Evolutionary conservation across 2,797 vertebrate species (phyloP).

Genomic region (Mormyrops attenuatus): DNA sequence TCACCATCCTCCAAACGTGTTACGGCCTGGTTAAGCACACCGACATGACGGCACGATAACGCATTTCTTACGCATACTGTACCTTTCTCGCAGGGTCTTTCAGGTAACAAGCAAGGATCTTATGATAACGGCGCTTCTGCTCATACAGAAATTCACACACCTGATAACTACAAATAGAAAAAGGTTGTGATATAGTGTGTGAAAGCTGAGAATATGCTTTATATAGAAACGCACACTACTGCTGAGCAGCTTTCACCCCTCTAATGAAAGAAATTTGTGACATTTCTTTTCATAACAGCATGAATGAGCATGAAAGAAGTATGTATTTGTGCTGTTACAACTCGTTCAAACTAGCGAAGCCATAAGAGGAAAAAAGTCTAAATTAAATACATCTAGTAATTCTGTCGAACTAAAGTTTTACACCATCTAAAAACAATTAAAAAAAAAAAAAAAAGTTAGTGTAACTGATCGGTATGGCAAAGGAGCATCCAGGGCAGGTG

Average conservation of each 20-base stretch:
- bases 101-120: conserved; percentile 19
- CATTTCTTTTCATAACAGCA: neutral
- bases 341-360: neutral
- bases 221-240: neutral
- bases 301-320: neutral
- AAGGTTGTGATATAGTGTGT: neutral
- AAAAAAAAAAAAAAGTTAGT: neutral
- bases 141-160: conserved; percentile 30
- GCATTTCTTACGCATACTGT: neutral
- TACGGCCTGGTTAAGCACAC: neutral
- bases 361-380: neutral
- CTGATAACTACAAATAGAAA: conserved; percentile 19
- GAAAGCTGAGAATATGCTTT: neutral
- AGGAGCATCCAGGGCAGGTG: neutral
- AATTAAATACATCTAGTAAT: neutral
- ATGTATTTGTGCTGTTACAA: neutral
- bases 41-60: neutral
- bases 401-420: neutral
- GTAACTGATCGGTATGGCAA: neutral
- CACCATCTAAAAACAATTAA: neutral
- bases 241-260: neutral
- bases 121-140: conserved; percentile 13
- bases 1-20: neutral
- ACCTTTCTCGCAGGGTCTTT: conserved; percentile 26
- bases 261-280: neutral